Evolutionary conservation across 92 coral and sea anemone genomes (phyloP), one percentile per base, ranked within the genome.

Genomic region (Pocillopora meandrina): DNA sequence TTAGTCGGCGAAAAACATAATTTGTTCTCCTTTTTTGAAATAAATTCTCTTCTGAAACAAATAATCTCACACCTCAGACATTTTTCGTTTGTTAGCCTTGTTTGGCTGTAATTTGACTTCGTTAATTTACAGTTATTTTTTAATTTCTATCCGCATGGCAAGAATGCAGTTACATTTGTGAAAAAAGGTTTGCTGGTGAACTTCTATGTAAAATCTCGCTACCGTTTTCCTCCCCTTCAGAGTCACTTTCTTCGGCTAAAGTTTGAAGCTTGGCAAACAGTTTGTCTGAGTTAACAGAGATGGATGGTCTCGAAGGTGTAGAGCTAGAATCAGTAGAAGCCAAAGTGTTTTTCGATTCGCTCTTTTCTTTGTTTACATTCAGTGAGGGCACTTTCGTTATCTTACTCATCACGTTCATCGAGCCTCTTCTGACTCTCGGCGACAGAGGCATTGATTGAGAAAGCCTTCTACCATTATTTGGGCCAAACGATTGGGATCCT

Each of bases 341-440:
- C 31, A 21, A 21, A 17, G 12, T 75, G 61, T 69, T 58, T 58
- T 75, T 76, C 61, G 34, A 1, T 26, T 76, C 82, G 12, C 59
- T 17, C 20, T 68, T 77, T 62, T 83, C 86, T 15, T 83, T 83
- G 23, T 83, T 74, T 74, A 62, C 61, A 19, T 18, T 74, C 7
- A 72, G 34, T n/a, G 20, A 34, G 57, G 83, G 70, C 49, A 75
- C 74, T 62, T 87, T 77, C 23, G 79, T 87, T 11, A 90, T 66
- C 42, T 77, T 84, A 34, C 70, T 89, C 67, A 87, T 84, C 5
- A 86, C 93, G 20, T 92, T 90, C 72, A 92, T 90, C 19, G 95
- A 92, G 17, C 87, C 95, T 84, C 95, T 90, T 71, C 95, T 93
- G 69, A 83, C 72, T 85, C 86, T 90, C 77, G 92, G 91, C 1